Base-by-base conservation (phyloP, 2,888 invertebrate species). In the Ashinkailepas kermadecensis region DNA sequence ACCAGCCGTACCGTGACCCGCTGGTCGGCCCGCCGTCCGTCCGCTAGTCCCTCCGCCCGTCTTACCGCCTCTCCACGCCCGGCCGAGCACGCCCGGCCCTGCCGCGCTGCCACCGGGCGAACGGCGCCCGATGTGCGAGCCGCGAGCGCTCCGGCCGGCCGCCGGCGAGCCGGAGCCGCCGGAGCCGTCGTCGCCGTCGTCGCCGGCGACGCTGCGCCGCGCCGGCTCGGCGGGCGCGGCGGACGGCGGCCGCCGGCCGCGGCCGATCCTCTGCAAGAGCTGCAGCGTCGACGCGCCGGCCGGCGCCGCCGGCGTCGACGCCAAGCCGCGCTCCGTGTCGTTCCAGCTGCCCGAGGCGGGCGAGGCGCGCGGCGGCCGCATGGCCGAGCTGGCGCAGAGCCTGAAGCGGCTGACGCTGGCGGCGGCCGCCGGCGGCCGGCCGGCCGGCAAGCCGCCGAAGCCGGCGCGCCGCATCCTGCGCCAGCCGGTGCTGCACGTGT, bases 401-500 rank as follows among this genome's bases (percentile, higher is more conserved):
- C 39, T 70, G 15, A 70, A 70, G 70, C 23, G 23, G 70, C 39
- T 70, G 70, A 70, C 70, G 70, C 70, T 70, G 70, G 70, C 70
- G 15, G 70, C 70, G 15, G 39, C 70, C 39, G 39, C 39, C 39
- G 12, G 39, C 23, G 13, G 39, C 15, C 25, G 39, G 6, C 13
- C 39, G 18, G 62, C 62, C 70, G 70, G 39, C 25, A 70, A 70
- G 70, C 15, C 91, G 82, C 93, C 93, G 1, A 93, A 93, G 86
- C 90, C 92, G 85, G 39, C 39, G 39, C 39, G 39, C 2, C 39
- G 39, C 39, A 94, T 95, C 83, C 89, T 94, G 13, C 90, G 95
- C 67, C 90, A 93, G 81, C 94, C 94, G 1, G 92, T 94, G 18
- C 91, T 92, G 0, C 94, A 94, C 87, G 93, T 93, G 13, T 95